Conservation (phyloP, 2,888 invertebrate genomes). For the Dynastes hyllus region DNA sequence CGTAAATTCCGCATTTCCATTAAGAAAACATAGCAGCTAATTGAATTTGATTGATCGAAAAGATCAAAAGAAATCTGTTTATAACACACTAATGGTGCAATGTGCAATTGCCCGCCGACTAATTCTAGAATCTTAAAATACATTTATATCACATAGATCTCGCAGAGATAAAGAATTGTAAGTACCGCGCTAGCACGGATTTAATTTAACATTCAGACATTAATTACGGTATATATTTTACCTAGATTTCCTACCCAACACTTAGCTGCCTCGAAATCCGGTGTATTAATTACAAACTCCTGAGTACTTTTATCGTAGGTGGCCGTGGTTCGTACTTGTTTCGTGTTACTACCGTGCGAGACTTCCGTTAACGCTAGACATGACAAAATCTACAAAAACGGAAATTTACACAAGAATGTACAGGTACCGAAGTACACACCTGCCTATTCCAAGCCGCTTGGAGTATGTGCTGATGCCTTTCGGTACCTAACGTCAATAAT, state of each 20-base stretch:
- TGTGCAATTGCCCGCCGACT: too few species aligned
- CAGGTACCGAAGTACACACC: slow-evolving; percentile 67
- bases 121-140: too few species aligned
- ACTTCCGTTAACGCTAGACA: slow-evolving; percentile 95
- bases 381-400: slow-evolving; percentile 77
- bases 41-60: too few species aligned
- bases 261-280: slow-evolving; percentile 96
- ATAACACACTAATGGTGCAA: too few species aligned
- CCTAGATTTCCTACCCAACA: slow-evolving; percentile 97
- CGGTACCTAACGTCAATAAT: slow-evolving; percentile 83
- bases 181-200: too few species aligned
- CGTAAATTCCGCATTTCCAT: too few species aligned
- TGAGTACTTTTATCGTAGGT: slow-evolving; percentile 85
- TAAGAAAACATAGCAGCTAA: too few species aligned
- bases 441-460: slow-evolving; percentile 82
- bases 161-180: too few species aligned
- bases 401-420: slow-evolving; percentile 46
- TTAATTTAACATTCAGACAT: not conserved
- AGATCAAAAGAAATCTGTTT: too few species aligned
- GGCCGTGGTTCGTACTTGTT: slow-evolving; percentile 92
- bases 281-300: slow-evolving; percentile 92
- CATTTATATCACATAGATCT: too few species aligned
- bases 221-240: slow-evolving; percentile 60
- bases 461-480: slow-evolving; percentile 81
- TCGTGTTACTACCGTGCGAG: slow-evolving; percentile 95